A percentile compares a stretch with the other conserved stretches of the same genome.
Conservation (phyloP, 2,113 vertebrate genomes). For the Chaetodon auriga region DNA sequence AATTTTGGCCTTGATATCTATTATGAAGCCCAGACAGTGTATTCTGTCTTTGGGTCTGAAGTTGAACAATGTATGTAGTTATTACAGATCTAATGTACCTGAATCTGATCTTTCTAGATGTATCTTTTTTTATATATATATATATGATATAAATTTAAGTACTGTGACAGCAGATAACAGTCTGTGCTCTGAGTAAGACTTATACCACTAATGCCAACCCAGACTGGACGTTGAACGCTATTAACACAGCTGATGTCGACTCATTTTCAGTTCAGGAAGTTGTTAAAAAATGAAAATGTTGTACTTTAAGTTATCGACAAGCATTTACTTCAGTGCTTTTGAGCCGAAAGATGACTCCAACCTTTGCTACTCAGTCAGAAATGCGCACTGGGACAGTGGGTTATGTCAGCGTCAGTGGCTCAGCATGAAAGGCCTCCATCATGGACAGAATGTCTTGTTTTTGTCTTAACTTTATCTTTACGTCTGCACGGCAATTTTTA, state of each 20-base stretch:
- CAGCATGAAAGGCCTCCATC: slow-evolving; percentile 37
- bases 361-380: background rate
- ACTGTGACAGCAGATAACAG: slow-evolving; percentile 46
- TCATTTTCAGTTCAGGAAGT: slow-evolving; percentile 32
- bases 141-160: slow-evolving; percentile 29
- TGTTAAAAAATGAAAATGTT: background rate
- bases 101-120: slow-evolving; percentile 42
- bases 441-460: slow-evolving; percentile 5
- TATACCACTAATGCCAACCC: slow-evolving; percentile 67
- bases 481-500: slow-evolving; percentile 56
- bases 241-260: slow-evolving; percentile 8
- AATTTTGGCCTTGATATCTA: slow-evolving; percentile 31
- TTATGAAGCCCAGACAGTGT: slow-evolving; percentile 33
- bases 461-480: slow-evolving; percentile 41
- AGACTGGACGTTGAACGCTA: slow-evolving; percentile 26
- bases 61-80: slow-evolving; percentile 37
- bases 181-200: slow-evolving; percentile 25
- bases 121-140: slow-evolving; percentile 27
- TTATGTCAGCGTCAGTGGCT: slow-evolving; percentile 8
- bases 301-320: slow-evolving; percentile 18
- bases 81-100: slow-evolving; percentile 37
- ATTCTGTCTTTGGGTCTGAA: slow-evolving; percentile 30
- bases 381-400: slow-evolving; percentile 5
- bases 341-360: slow-evolving; percentile 19
- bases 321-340: background rate